Percentiles rank a stretch among this genome's conserved stretches.
Evolutionary conservation across 2,888 invertebrate genomes (phyloP).

Genomic region (Machimus atricapillus): DNA sequence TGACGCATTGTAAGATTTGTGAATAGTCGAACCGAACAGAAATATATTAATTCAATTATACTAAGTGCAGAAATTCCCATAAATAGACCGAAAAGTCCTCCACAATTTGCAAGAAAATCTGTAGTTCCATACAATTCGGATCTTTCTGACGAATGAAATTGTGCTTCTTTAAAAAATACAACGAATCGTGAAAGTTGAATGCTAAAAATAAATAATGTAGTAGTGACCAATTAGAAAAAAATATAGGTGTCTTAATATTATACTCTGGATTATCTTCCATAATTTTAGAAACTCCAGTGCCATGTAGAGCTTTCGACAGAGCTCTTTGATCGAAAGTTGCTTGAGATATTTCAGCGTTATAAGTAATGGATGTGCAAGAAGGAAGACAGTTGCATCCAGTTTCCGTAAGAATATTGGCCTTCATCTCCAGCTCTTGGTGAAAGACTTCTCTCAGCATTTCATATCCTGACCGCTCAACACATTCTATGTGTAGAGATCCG

Average conservation of each 20-base stretch:
- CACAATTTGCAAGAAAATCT: constrained; percentile 63
- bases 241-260: neutral
- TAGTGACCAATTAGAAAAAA: neutral
- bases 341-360: constrained; percentile 77
- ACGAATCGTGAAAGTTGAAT: constrained; percentile 68
- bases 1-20: constrained; percentile 24
- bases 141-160: constrained; percentile 63
- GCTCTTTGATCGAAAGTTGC: constrained; percentile 72
- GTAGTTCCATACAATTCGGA: constrained; percentile 63
- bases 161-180: constrained; percentile 67
- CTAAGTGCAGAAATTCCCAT: constrained; percentile 64
- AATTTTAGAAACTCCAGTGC: constrained; percentile 49
- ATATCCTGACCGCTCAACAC: constrained; percentile 58
- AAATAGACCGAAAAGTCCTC: constrained; percentile 63
- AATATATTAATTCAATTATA: constrained; percentile 62
- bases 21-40: neutral
- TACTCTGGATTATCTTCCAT: constrained; percentile 55
- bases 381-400: constrained; percentile 58
- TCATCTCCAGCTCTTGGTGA: constrained; percentile 13
- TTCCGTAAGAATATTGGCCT: neutral
- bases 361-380: constrained; percentile 73
- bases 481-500: constrained; percentile 57
- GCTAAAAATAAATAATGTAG: constrained; percentile 57
- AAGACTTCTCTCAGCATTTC: constrained; percentile 57
- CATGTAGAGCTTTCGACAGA: constrained; percentile 65